phyloP scores from a whole-genome alignment of 2,888 invertebrate genomes.

The Lycia hirtaria region DNA sequence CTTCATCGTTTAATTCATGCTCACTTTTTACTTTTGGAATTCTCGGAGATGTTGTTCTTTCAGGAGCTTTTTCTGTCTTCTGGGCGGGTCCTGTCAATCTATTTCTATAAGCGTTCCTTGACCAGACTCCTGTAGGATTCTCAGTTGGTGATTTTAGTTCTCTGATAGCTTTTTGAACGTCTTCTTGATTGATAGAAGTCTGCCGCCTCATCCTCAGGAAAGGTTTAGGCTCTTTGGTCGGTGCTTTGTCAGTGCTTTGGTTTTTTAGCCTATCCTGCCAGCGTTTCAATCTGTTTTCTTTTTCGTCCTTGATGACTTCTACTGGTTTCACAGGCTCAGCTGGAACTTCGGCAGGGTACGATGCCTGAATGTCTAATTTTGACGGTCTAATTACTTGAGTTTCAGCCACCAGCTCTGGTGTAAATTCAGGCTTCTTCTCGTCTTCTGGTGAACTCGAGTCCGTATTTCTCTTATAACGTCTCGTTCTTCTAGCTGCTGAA shows the following conservation, averaged over 20 bases:
- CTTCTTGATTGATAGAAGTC: conserved; percentile 89
- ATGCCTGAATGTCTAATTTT: conserved; percentile 81
- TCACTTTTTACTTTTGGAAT: conserved; percentile 85
- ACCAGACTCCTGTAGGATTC: conserved; percentile 86
- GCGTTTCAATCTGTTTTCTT: conserved; percentile 86
- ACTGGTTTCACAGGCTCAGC: conserved; percentile 71
- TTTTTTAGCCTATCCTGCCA: conserved; percentile 90
- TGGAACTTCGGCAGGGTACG: conserved; percentile 75
- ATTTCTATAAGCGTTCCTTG: conserved; percentile 76
- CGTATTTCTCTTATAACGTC: conserved; percentile 90
- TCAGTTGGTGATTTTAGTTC: conserved; percentile 87
- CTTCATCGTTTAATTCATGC: conserved; percentile 93
- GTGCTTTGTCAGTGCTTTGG: conserved; percentile 77
- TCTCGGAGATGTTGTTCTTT: conserved; percentile 75
- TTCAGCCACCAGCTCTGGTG: conserved; percentile 80
- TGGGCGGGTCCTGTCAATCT: conserved; percentile 54
- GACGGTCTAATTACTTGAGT: conserved; percentile 82
- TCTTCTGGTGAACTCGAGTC: conserved; percentile 86
- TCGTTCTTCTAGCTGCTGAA: conserved; percentile 92
- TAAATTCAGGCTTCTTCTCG: conserved; percentile 75
- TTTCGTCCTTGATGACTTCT: conserved; percentile 78
- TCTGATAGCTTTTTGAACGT: conserved; percentile 88
- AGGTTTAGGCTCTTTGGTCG: conserved; percentile 76
- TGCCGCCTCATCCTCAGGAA: conserved; percentile 86
- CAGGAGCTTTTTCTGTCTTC: conserved; percentile 61